Conservation (phyloP, 2,113 vertebrate species). For the Xyliphius kryptos region DNA sequence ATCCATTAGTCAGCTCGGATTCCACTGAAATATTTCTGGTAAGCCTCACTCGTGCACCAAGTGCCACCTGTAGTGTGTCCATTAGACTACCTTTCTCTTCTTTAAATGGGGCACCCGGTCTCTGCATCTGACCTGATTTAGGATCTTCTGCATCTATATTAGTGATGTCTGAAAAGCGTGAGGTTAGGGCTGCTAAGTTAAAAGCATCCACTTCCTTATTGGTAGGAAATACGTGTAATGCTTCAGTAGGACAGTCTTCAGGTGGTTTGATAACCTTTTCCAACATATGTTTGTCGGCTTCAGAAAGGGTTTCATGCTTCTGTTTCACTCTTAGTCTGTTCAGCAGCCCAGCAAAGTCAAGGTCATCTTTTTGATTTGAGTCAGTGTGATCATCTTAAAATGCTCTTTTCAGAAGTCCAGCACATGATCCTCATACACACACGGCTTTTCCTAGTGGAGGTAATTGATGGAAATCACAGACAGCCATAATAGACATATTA, state of each 20-base stretch:
- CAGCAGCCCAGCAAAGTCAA: conserved; percentile 39
- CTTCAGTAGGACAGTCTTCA: conserved; percentile 34
- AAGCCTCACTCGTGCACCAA: conserved; percentile 31
- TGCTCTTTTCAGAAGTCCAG: conserved; percentile 36
- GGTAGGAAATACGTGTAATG: conserved; percentile 34
- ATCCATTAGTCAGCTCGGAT: conserved; percentile 32
- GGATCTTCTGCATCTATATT: conserved; percentile 27
- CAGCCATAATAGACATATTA: conserved; percentile 26
- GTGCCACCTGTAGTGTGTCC: conserved; percentile 22
- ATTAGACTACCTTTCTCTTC: conserved; percentile 17
- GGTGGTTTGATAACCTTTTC: not conserved
- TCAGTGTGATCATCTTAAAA: conserved; percentile 43
- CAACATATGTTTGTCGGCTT: conserved; percentile 28
- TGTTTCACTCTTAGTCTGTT: conserved; percentile 38
- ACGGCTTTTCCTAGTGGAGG: conserved; percentile 31
- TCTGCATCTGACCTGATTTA: conserved; percentile 2
- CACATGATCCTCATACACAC: conserved; percentile 17
- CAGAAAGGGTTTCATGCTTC: too few species aligned
- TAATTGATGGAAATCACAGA: conserved; percentile 41
- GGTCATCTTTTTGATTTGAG: conserved; percentile 46
- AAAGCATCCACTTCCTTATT: conserved; percentile 36
- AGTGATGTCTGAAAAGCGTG: conserved; percentile 9
- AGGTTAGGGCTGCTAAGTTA: conserved; percentile 15
- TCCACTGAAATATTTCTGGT: conserved; percentile 35
- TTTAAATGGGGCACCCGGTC: conserved; percentile 7